Evolutionary conservation across 1,140 invertebrate species (phyloP), one percentile per base, ranked within the genome.

Genomic region (Diachasmimorpha longicaudata): DNA sequence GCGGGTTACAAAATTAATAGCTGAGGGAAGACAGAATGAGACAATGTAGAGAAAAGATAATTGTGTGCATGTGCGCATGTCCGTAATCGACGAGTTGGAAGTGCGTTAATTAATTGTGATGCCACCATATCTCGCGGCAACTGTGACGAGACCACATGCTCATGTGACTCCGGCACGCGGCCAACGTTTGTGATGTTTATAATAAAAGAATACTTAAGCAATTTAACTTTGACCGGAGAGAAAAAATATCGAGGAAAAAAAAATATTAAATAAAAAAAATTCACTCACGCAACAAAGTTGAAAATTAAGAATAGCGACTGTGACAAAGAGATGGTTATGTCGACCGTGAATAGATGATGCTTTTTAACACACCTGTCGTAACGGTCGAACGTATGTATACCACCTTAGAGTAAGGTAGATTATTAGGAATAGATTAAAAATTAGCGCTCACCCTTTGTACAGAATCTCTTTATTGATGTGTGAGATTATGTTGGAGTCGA

Each of bases 31-130:
- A 16, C n/a, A 19, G 31, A 31, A 31, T 66, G 23, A 14, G 31
- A 68, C n/a, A 39, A 66, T 25, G 13, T 25, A 1, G 11, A 63
- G 6, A 63, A 63, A 63, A 14, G 39, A 52, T 16, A 48, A 46
- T 36, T 48, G 44, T 77, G 71, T 71, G 58, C 63, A 70, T 75
- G 48, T 70, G 77, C 79, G 76, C 77, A 70, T 76, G 66, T 74
- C 74, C 76, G 80, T 76, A 78, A 79, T 83, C 82, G 84, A 84
- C 81, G 81, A 82, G 83, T 83, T 84, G 81, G 83, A 82, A 82
- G 86, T 86, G 85, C 86, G 87, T 89, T 85, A 86, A 89, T 88
- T 88, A 84, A 89, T 89, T 89, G 88, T 89, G 88, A 89, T 89
- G 87, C 85, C 87, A 89, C 85, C 88, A 89, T 89, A 89, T 89